Base-by-base conservation (phyloP, 2,888 invertebrate genomes). In the Oasisia sp. region DNA sequence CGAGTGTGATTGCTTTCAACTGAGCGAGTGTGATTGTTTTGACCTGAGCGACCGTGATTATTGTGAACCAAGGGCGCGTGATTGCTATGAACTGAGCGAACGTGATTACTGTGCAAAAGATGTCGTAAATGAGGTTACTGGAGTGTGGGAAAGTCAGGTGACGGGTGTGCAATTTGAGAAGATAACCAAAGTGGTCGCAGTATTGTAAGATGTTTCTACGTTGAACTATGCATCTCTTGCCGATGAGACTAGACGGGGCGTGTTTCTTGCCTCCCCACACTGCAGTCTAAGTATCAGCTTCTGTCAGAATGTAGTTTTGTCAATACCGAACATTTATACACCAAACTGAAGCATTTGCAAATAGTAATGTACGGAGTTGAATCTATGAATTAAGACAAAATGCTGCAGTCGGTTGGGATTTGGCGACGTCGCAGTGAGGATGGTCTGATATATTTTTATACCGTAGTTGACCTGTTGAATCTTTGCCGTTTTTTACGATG, bases 151-250 rank as follows among this genome's bases (percentile, higher is more conserved):
- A 74, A 74, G 74, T 74, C 74, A 19, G 74, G 27, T 74, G 74
- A 74, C 74, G 74, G 74, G 74, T 74, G 74, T 74, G 74, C 74
- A 74, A 14, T 74, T 74, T 74, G 7, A 74, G 74, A 7, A 74
- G 27, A 74, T 7, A 74, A n/a, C 74, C 74, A 74, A 27, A 74
- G 74, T 74, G 74, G 74, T 74, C 7, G n/a, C 74, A 74, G 74
- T 74, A 74, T 74, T 74, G 19, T 74, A 74, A 74, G n/a, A 27
- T 74, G 27, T 74, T 74, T 74, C 74, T 4, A 74, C 74, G n/a
- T 19, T 74, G 74, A 74, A 74, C 74, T 74, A 74, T 74, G 74
- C 74, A 74, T 74, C 74, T 74, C 74, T 74, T 74, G 74, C 74
- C 74, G 27, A 27, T 74, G 19, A 74, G 19, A 74, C n/a, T 27